Conservation (phyloP, 2,113 vertebrate genomes). For the Leptodactylus fuscus region DNA sequence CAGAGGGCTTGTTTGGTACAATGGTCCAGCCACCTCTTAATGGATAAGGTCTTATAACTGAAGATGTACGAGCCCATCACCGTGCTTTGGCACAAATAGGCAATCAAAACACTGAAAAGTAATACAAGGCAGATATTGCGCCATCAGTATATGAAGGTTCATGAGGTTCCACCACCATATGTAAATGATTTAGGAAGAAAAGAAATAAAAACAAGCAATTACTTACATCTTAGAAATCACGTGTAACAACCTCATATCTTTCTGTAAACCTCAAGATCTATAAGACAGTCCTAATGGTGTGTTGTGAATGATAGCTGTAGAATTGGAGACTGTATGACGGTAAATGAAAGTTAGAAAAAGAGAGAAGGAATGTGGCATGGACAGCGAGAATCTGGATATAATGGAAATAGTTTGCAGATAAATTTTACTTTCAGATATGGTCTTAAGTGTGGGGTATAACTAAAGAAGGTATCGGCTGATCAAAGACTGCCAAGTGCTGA, state of each 20-base stretch:
- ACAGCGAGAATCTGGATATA: neutral
- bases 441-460: neutral
- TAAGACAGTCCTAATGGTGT: neutral
- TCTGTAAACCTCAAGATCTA: neutral
- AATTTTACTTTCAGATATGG: neutral
- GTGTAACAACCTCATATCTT: neutral
- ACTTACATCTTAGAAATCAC: neutral
- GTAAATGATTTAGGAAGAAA: neutral
- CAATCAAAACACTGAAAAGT: neutral
- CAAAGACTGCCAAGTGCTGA: neutral
- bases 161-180: neutral
- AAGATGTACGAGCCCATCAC: no score
- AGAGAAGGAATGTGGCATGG: neutral
- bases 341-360: neutral
- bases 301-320: neutral
- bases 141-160: neutral
- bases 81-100: neutral
- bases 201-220: neutral
- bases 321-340: neutral
- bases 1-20: no score
- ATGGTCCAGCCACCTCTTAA: no score
- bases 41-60: no score
- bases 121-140: neutral
- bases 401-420: neutral
- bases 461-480: constrained; percentile 27